Conservation (phyloP, 2,113 vertebrate genomes). For the Turnix velox region DNA sequence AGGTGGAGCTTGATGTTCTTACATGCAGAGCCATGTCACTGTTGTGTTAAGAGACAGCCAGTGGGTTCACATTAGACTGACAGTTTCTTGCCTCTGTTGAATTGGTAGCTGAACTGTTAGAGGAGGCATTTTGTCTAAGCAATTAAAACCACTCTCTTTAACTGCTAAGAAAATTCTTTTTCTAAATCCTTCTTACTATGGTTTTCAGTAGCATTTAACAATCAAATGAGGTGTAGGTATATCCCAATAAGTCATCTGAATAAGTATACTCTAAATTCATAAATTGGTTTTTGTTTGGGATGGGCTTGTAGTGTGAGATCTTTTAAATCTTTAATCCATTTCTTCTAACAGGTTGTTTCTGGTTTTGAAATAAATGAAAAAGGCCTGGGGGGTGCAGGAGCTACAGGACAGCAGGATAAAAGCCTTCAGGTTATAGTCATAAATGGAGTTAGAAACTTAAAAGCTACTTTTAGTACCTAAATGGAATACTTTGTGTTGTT, state of each 20-base stretch:
- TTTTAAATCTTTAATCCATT: not conserved
- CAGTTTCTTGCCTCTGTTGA: not conserved
- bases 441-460: not conserved
- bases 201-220: not conserved
- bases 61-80: not conserved
- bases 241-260: not conserved
- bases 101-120: not conserved
- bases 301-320: not conserved
- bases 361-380: not conserved
- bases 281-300: not conserved
- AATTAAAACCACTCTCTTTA: not conserved
- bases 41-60: not conserved
- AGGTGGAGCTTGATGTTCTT: not conserved
- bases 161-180: not conserved
- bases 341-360: not conserved
- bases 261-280: not conserved
- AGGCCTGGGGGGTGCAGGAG: not conserved
- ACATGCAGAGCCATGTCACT: not conserved
- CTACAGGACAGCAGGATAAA: not conserved
- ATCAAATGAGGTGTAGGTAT: not conserved
- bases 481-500: not conserved
- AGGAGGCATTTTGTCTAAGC: not conserved
- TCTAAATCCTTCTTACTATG: not conserved
- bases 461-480: not conserved
- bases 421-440: not conserved